A percentile compares a stretch with the other conserved stretches of the same genome.
Evolutionary conservation across 2,113 vertebrate genomes (phyloP).

Genomic region (Antechinus flavipes): DNA sequence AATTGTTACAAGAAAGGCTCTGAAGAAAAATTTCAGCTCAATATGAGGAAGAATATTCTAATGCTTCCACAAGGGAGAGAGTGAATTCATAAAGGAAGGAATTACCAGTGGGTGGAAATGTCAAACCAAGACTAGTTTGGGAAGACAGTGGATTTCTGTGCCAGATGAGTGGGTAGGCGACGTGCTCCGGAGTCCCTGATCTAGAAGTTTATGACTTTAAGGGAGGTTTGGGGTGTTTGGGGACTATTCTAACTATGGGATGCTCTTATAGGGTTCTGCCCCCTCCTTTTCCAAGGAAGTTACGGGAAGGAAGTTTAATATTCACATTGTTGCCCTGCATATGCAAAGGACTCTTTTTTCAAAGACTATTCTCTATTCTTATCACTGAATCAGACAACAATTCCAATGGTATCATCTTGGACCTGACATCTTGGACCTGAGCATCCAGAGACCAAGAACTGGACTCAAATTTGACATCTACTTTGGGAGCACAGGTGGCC

Average conservation of each 20-base stretch:
- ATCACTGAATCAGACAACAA: not conserved
- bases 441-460: not conserved
- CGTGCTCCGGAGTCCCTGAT: not conserved
- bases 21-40: not conserved
- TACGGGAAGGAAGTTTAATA: not conserved
- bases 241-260: conserved; percentile 17
- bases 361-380: conserved; percentile 10
- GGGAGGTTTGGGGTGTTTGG: not conserved
- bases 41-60: not conserved
- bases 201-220: not conserved
- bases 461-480: not conserved
- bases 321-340: not conserved
- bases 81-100: not conserved
- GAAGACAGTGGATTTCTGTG: not conserved
- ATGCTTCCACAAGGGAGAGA: not conserved
- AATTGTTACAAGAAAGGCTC: too few species aligned
- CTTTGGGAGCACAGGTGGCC: conserved; percentile 31
- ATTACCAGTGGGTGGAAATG: not conserved
- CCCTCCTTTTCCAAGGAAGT: not conserved
- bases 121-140: not conserved
- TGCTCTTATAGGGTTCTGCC: conserved; percentile 11
- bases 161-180: not conserved
- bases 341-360: conserved; percentile 7
- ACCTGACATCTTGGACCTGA: conserved; percentile 36
- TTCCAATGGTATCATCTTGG: conserved; percentile 15